These are phyloP conservation scores for Cynodonichthys magdalenae DNA, from an alignment of 2,797 vertebrate genomes.

Conservation along the genomic window DNA sequence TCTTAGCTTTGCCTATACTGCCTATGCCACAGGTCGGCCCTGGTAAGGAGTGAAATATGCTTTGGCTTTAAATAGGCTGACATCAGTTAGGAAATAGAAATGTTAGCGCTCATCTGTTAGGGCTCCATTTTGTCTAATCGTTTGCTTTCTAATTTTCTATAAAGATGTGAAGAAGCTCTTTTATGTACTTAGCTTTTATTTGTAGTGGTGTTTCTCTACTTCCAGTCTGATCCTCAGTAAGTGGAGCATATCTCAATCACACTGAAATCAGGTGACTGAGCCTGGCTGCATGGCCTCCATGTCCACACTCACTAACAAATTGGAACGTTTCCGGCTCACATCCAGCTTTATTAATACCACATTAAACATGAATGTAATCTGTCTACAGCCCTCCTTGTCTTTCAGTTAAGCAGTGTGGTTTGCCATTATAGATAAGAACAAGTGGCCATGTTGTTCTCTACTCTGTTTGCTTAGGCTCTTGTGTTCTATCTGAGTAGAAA, in stretches of 20 bases:
- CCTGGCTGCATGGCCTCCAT: background rate
- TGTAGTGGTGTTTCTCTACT: background rate
- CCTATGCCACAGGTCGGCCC: no score
- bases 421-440: background rate
- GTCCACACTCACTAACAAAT: slow-evolving; percentile 1
- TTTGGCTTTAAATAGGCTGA: background rate
- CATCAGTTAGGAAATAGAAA: background rate
- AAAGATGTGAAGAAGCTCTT: slow-evolving; percentile 3
- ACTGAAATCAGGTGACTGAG: slow-evolving; percentile 6
- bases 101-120: background rate
- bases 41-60: no score
- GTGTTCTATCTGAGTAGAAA: background rate
- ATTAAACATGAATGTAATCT: background rate
- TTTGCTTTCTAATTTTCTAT: background rate
- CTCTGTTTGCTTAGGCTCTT: background rate
- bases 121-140: background rate
- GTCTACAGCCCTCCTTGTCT: background rate
- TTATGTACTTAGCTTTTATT: background rate
- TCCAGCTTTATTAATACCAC: background rate
- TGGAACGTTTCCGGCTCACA: background rate
- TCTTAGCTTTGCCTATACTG: no score
- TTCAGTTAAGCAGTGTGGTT: background rate
- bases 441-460: background rate
- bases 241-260: slow-evolving; percentile 8
- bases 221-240: background rate